Base-by-base conservation (phyloP, 2,888 invertebrate genomes). In the Meteorus colon region DNA sequence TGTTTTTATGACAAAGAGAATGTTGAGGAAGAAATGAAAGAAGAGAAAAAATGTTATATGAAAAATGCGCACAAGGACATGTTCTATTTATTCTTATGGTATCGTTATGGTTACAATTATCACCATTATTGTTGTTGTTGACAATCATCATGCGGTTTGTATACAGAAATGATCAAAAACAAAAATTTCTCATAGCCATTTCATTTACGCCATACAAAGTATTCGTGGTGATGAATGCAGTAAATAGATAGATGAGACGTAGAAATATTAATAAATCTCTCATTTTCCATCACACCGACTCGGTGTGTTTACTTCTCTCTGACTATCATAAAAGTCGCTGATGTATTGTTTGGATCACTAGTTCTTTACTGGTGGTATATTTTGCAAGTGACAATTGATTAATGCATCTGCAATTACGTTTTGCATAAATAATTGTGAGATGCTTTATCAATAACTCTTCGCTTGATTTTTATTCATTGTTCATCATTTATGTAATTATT, bases 11-110 rank as follows among this genome's bases (percentile, higher is more conserved):
- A 19, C 19, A 6, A 6, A 24, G 55, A 55, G 19, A 55, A 55
- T 19, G 8, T 19, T 1, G 19, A 45, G 19, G 29, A 45, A 48
- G 16, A 41, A 67, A 48, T 45, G 67, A 41, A 65, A 19, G 16
- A 19, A 31, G 14, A 6, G n/a, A 14, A 27, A 24, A 41, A 45
- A 34, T 34, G 24, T 19, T 19, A 8, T 27, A 48, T 67, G 48
- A 48, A 62, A 62, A 62, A 62, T 60, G 29, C 59, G 59, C 29
- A 27, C 59, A 29, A 60, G 59, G 48, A 48, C 48, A 16, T 48
- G 48, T 16, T 48, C 48, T 48, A 19, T 19, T 19, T 55, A 55
- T 55, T 55, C 19, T 5, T 19, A 19, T 19, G 8, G 19, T 55
- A 19, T 19, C 6, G 6, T 55, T n/a, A n/a, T 48, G 48, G 14